Evolutionary conservation across 2,113 vertebrate species (phyloP).

Genomic region (Ciconia boyciana): DNA sequence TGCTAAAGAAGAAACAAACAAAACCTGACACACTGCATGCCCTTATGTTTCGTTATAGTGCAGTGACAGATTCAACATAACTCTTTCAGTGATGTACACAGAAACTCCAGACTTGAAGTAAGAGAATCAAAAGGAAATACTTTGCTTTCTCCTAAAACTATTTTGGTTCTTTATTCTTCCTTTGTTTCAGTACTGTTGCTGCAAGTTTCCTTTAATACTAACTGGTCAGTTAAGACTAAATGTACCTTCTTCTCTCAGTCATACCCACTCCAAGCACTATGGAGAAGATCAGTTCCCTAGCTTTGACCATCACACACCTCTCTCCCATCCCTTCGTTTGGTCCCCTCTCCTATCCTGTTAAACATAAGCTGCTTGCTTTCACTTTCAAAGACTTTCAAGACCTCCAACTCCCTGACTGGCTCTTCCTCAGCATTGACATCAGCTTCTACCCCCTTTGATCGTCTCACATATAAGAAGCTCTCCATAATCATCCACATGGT

Average conservation of each 20-base stretch:
- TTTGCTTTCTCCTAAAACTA: background rate
- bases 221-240: background rate
- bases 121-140: background rate
- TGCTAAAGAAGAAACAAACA: background rate
- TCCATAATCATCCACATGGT: background rate
- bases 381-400: background rate
- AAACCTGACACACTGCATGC: background rate
- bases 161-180: background rate
- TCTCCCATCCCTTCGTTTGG: background rate
- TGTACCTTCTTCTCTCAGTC: background rate
- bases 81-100: background rate
- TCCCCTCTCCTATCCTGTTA: background rate
- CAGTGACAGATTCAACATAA: background rate
- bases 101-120: background rate
- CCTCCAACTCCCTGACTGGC: background rate
- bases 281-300: background rate
- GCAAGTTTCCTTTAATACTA: background rate
- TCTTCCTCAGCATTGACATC: background rate
- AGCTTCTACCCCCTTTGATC: background rate
- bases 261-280: background rate
- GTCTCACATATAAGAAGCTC: background rate
- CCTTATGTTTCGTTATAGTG: background rate
- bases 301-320: background rate
- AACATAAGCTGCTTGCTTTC: background rate
- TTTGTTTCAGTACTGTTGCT: background rate